Evolutionary conservation across 2,888 invertebrate species (phyloP).

Genomic region (Trilocha varians): DNA sequence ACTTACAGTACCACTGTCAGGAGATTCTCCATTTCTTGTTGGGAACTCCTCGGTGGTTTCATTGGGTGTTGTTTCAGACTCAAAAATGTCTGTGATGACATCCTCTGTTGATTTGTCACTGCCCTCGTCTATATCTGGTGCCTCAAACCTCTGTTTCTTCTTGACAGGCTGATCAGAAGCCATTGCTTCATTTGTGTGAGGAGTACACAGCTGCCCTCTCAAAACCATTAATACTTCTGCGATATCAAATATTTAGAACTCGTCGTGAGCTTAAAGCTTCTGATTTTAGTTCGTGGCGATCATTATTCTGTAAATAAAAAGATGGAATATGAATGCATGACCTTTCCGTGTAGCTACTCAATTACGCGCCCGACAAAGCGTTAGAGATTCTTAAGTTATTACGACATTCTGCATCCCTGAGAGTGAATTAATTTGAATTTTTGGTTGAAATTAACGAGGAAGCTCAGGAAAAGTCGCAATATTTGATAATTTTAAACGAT

Average conservation of each 20-base stretch:
- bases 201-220: slow-evolving; percentile 70
- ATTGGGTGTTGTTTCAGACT: slow-evolving; percentile 46
- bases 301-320: slow-evolving; percentile 59
- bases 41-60: slow-evolving; percentile 61
- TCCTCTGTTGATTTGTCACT: slow-evolving; percentile 68
- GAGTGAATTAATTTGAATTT: background rate
- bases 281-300: slow-evolving; percentile 23
- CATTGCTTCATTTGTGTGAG: slow-evolving; percentile 76
- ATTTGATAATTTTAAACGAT: slow-evolving; percentile 21
- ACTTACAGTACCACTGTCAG: slow-evolving; percentile 65
- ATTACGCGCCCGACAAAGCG: slow-evolving; percentile 71
- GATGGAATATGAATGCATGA: slow-evolving; percentile 62
- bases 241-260: slow-evolving; percentile 12
- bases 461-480: slow-evolving; percentile 16
- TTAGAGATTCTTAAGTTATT: slow-evolving; percentile 27
- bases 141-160: slow-evolving; percentile 84
- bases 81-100: slow-evolving; percentile 55
- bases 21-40: slow-evolving; percentile 57
- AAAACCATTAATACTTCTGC: slow-evolving; percentile 74
- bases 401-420: slow-evolving; percentile 8
- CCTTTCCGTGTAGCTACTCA: slow-evolving; percentile 69
- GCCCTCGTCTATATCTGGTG: slow-evolving; percentile 73
- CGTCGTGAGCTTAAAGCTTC: slow-evolving; percentile 14
- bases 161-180: slow-evolving; percentile 87
- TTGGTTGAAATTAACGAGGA: background rate